Conservation (phyloP, 1,140 invertebrate species). For the Lordiphosa stackelbergi region DNA sequence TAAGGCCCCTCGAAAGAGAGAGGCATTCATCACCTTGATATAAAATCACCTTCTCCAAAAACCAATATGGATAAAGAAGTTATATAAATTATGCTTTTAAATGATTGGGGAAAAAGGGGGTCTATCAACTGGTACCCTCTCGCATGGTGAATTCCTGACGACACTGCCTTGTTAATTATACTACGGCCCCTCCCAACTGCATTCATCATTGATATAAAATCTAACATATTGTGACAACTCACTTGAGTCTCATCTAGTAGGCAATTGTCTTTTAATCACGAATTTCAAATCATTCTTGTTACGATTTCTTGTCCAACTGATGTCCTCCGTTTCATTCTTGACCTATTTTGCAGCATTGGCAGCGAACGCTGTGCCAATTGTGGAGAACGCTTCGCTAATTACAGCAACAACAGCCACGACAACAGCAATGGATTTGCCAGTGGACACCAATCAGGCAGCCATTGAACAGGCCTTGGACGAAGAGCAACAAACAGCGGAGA, state of each 20-base stretch:
- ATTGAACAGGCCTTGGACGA: constrained; percentile 19
- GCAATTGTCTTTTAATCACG: constrained; percentile 6
- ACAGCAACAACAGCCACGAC: constrained; percentile 26
- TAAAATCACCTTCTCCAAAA: too few species aligned
- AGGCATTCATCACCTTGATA: too few species aligned
- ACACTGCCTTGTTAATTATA: too few species aligned
- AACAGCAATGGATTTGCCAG: constrained; percentile 11
- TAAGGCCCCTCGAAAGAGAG: too few species aligned
- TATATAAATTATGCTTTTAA: too few species aligned
- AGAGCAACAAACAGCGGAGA: constrained; percentile 18
- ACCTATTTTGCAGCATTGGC: constrained; percentile 59
- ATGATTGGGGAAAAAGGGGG: too few species aligned
- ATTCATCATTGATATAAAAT: too few species aligned
- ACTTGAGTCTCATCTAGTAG: constrained; percentile 6
- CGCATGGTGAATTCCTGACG: too few species aligned
- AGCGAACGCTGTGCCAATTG: constrained; percentile 31
- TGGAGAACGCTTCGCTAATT: constrained; percentile 57
- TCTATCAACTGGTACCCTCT: too few species aligned
- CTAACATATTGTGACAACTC: too few species aligned
- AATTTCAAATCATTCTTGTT: constrained; percentile 4
- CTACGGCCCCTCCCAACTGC: too few species aligned
- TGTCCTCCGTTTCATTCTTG: constrained; percentile 40
- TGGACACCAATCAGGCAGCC: constrained; percentile 22
- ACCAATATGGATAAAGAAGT: too few species aligned
- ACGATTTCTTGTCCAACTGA: constrained; percentile 14